phyloP scores from a whole-genome alignment of 2,888 invertebrate genomes.

The Orchesellides sinensis region DNA sequence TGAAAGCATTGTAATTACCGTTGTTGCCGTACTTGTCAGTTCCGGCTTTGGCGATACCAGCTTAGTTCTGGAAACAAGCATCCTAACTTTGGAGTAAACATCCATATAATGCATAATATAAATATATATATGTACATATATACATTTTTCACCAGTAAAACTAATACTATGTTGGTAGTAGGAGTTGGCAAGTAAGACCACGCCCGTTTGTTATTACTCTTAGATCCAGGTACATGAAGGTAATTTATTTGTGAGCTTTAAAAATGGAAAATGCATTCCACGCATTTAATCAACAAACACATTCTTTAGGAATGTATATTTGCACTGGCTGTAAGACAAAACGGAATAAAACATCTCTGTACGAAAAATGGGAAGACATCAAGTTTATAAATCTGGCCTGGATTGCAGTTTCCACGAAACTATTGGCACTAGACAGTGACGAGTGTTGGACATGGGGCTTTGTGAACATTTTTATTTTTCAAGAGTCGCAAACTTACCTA shows the following conservation, averaged over 20 bases:
- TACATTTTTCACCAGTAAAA: not conserved
- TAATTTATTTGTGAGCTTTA: slow-evolving; percentile 17
- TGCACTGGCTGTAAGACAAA: not conserved
- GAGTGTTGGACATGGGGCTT: not conserved
- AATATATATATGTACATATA: not conserved
- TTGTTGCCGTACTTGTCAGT: slow-evolving; percentile 19
- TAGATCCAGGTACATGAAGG: slow-evolving; percentile 11
- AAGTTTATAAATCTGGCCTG: not conserved
- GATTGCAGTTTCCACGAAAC: not conserved
- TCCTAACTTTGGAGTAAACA: too few species aligned
- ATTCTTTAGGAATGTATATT: not conserved
- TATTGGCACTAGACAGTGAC: not conserved
- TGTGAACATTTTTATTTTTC: too few species aligned
- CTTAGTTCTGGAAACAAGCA: not conserved
- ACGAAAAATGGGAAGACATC: not conserved
- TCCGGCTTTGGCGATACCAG: not conserved
- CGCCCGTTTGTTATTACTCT: slow-evolving; percentile 11
- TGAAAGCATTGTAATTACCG: slow-evolving; percentile 19
- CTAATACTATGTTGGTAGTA: too few species aligned
- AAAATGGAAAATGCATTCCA: not conserved
- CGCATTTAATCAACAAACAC: not conserved
- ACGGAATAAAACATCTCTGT: not conserved
- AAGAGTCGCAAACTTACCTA: too few species aligned
- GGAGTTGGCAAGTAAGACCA: slow-evolving; percentile 1
- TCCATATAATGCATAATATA: not conserved